Conservation (phyloP, 2,113 vertebrate genomes). For the Mionectes macconnelli region DNA sequence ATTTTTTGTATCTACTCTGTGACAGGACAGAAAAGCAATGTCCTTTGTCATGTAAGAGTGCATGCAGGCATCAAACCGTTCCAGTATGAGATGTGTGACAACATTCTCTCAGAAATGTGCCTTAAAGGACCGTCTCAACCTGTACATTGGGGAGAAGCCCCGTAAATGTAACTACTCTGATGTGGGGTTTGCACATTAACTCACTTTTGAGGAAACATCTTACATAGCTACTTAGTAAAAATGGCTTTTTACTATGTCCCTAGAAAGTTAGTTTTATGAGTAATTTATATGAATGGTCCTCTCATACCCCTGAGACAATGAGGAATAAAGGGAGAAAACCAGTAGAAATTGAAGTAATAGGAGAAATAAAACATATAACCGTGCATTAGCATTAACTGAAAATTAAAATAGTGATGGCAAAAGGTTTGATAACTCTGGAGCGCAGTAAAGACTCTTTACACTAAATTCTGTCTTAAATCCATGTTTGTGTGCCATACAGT, state of each 20-base stretch:
- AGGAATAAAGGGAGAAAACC: background rate
- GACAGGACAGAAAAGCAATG: slow-evolving; percentile 85
- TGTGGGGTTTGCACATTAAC: slow-evolving; percentile 86
- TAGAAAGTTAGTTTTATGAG: slow-evolving; percentile 68
- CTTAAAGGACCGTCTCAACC: slow-evolving; percentile 78
- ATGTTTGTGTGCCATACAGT: background rate
- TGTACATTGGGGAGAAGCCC: slow-evolving; percentile 85
- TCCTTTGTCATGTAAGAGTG: slow-evolving; percentile 88
- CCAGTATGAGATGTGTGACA: slow-evolving; percentile 86
- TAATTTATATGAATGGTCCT: background rate
- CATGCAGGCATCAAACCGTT: slow-evolving; percentile 87
- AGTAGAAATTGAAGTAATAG: background rate
- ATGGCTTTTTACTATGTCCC: slow-evolving; percentile 73
- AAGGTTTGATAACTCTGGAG: background rate
- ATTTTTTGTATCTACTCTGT: slow-evolving; percentile 86
- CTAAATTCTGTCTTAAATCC: background rate
- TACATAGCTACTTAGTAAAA: slow-evolving; percentile 87
- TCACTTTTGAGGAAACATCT: slow-evolving; percentile 84
- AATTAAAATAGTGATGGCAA: background rate
- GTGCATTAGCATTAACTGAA: background rate
- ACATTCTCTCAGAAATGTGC: slow-evolving; percentile 88
- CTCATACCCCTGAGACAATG: background rate
- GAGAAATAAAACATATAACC: background rate
- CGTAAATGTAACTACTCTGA: slow-evolving; percentile 87
- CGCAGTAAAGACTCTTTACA: background rate